These are phyloP conservation scores for Hippocampus abdominalis DNA, from an alignment of 2,113 vertebrate genomes.

Conservation along the genomic window DNA sequence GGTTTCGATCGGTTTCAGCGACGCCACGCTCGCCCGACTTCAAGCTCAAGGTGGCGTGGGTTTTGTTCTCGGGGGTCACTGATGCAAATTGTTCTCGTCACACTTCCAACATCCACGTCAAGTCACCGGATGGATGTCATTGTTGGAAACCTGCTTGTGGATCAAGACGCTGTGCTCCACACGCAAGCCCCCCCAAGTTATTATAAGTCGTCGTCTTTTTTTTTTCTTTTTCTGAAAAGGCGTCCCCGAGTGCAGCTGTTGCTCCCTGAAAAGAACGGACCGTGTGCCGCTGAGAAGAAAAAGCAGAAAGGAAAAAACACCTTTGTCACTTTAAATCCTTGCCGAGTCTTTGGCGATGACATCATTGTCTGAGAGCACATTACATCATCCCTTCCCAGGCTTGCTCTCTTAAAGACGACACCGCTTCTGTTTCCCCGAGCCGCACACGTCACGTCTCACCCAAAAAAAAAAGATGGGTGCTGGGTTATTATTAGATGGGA, in stretches of 20 bases:
- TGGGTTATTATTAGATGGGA: conserved; percentile 10
- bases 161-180: no score
- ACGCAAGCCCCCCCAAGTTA: no score
- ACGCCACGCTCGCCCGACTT: no score
- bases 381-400: conserved; percentile 79
- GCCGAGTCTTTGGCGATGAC: conserved; percentile 73
- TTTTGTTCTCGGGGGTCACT: no score
- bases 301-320: conserved; percentile 41
- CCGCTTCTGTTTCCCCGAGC: conserved; percentile 63
- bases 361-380: conserved; percentile 81
- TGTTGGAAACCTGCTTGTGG: no score
- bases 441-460: conserved; percentile 29
- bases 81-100: no score
- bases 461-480: conserved; percentile 34
- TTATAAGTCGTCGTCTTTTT: conserved; percentile 4
- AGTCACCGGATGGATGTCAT: no score
- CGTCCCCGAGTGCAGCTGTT: conserved; percentile 37
- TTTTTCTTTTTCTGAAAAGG: conserved; percentile 7
- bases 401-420: conserved; percentile 69
- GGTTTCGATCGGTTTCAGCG: no score
- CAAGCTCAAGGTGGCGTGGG: no score
- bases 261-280: conserved; percentile 47
- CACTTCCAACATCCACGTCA: no score
- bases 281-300: conserved; percentile 25
- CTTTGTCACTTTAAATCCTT: conserved; percentile 74